Evolutionary conservation across 2,888 invertebrate genomes (phyloP), one percentile per base, ranked within the genome.

Genomic region (Parnassius mnemosyne): DNA sequence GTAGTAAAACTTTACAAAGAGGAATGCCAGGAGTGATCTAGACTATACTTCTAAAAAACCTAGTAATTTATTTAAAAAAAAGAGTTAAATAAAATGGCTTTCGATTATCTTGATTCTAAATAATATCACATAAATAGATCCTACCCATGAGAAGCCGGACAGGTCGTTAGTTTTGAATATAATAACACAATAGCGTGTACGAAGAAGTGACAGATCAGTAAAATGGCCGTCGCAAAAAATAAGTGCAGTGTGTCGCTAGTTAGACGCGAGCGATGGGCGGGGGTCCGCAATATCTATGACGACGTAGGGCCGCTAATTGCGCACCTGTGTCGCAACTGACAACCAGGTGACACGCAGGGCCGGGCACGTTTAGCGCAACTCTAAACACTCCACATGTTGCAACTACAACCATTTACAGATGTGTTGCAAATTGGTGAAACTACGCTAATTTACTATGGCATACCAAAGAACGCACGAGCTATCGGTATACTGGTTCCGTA

Each of bases 371-470:
- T 87, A 87, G 83, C 87, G 82, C 81, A 80, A 76, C 77, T 79
- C 85, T 83, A 82, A 84, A 80, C 77, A 71, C 74, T 73, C 73
- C 74, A 73, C 71, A 69, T 84, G 77, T 83, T 78, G 83, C 78
- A 82, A 87, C 59, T 51, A 50, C 44, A 61, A 53, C 76, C 73
- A 75, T 75, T 76, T 71, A 69, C 71, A 75, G 75, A 76, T 76
- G 76, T 79, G 81, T 80, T 77, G 80, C 82, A 68, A 87, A 86
- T 85, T 83, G 80, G 87, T 80, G 85, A 87, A 87, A 87, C 80
- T 76, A 76, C 77, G 81, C 77, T 81, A 76, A 74, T 73, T 64
- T 53, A 68, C 65, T 65, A 59, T 66, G 66, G 66, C 67, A 68
- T 61, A 46, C n/a, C 44, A 52, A 61, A 57, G 12, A 57, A 34